These are phyloP conservation scores for Sebastes hubbsi DNA, from an alignment of 2,797 vertebrate genomes.

Conservation along the genomic window DNA sequence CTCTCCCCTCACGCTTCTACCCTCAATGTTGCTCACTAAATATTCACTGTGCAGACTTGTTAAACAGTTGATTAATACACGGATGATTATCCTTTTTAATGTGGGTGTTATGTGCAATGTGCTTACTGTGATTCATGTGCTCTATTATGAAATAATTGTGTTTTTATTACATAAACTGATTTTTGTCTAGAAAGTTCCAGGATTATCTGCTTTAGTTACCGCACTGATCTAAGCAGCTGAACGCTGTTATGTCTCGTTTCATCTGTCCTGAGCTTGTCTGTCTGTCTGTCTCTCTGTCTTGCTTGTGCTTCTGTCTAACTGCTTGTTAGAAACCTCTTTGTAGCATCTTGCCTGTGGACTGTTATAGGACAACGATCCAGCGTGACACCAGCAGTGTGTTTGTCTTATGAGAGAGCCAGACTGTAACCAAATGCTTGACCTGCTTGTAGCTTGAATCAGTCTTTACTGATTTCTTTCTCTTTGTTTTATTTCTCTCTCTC, in stretches of 20 bases:
- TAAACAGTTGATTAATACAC: not conserved
- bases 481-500: constrained; percentile 79
- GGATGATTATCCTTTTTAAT: not conserved
- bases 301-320: constrained; percentile 39
- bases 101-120: constrained; percentile 14
- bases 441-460: constrained; percentile 88
- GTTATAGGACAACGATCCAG: constrained; percentile 9
- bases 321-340: constrained; percentile 28
- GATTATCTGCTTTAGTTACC: not conserved
- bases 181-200: not conserved
- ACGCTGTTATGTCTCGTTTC: not conserved
- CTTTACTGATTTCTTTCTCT: constrained; percentile 87
- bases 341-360: constrained; percentile 26
- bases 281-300: constrained; percentile 79
- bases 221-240: not conserved
- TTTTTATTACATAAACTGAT: constrained; percentile 22
- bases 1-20: not conserved
- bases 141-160: constrained; percentile 18
- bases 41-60: not conserved
- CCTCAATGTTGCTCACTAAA: constrained; percentile 3
- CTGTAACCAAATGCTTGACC: constrained; percentile 66
- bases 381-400: constrained; percentile 2
- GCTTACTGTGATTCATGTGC: constrained; percentile 24
- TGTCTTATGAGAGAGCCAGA: constrained; percentile 17
- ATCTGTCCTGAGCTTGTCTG: not conserved